Evolutionary conservation across 2,797 vertebrate species (phyloP).

Genomic region (Acridotheres tristis): DNA sequence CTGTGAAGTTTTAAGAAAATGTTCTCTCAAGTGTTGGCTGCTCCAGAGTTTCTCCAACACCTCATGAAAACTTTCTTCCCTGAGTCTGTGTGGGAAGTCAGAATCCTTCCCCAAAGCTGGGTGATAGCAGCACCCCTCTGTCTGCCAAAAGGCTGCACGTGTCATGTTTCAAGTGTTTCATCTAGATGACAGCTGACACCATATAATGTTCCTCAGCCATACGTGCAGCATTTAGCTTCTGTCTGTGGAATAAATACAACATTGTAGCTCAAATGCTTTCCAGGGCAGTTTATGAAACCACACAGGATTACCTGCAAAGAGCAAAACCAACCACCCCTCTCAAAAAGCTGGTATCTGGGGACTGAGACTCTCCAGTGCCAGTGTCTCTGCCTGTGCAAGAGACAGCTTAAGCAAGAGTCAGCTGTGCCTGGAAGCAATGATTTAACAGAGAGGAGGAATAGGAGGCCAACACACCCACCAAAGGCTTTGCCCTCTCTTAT

Average conservation of each 20-base stretch:
- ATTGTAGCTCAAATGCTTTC: not conserved
- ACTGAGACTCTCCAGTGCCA: not conserved
- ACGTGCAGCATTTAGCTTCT: not conserved
- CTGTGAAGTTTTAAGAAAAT: not conserved
- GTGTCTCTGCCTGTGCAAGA: not conserved
- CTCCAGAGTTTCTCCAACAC: not conserved
- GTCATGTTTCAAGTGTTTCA: not conserved
- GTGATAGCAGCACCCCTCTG: not conserved
- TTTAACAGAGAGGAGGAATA: not conserved
- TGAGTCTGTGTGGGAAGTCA: not conserved
- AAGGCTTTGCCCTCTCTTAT: not conserved
- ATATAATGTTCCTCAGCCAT: fast-evolving
- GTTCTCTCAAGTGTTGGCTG: not conserved
- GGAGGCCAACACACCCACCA: not conserved
- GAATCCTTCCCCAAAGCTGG: not conserved
- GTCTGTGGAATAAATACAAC: not conserved
- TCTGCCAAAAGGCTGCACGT: not conserved
- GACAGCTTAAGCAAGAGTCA: not conserved
- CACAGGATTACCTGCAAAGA: not conserved
- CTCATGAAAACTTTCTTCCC: not conserved
- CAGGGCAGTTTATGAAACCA: not conserved
- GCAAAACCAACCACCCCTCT: not conserved
- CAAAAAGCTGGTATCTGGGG: not conserved
- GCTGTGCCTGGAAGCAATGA: not conserved
- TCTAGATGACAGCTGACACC: not conserved